These are phyloP conservation scores for Dasyornis broadbenti DNA, from an alignment of 2,113 vertebrate species.

Conservation along the genomic window DNA sequence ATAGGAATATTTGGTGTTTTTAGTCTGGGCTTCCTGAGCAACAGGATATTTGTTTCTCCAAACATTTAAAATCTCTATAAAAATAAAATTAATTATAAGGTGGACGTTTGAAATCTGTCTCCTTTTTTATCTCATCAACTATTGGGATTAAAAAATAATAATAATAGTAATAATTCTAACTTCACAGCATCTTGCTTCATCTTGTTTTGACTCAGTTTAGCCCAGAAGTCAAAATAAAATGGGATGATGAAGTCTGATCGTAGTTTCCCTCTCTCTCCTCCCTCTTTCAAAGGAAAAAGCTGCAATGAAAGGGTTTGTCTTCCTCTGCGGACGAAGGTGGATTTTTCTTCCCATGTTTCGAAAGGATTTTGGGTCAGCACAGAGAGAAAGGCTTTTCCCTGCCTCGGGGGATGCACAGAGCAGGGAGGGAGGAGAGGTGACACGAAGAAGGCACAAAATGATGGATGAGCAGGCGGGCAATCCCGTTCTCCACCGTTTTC, in stretches of 20 bases:
- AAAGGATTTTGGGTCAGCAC: background rate
- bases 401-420: background rate
- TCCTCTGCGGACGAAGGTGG: background rate
- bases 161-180: background rate
- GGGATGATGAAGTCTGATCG: background rate
- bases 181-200: background rate
- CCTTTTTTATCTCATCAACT: background rate
- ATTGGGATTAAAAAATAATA: background rate
- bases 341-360: background rate
- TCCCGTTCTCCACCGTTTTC: background rate
- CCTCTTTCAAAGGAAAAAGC: background rate
- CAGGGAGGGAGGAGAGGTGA: background rate
- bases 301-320: background rate
- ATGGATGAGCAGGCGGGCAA: background rate
- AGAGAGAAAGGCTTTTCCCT: background rate
- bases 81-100: background rate
- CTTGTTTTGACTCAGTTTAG: background rate
- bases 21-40: background rate
- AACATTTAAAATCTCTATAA: background rate
- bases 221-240: constrained; percentile 10
- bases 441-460: background rate
- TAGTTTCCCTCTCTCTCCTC: background rate
- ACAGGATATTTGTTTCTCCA: background rate
- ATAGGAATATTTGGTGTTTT: background rate
- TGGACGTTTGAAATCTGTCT: background rate